These are phyloP conservation scores for Euphydryas editha DNA, from an alignment of 2,888 invertebrate genomes.

Conservation along the genomic window DNA sequence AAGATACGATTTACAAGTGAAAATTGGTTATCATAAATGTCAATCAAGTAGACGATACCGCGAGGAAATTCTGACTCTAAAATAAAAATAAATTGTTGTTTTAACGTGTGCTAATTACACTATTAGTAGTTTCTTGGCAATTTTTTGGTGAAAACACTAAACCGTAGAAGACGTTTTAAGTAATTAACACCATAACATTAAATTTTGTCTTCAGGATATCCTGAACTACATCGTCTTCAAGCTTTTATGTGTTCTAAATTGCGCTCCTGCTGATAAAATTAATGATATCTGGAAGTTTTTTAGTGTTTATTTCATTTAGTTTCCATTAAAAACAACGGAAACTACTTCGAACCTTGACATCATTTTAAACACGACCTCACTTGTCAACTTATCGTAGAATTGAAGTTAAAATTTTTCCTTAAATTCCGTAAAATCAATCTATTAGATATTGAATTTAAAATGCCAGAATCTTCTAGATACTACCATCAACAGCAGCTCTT, in stretches of 20 bases:
- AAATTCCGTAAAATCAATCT: no score
- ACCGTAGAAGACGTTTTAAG: not conserved
- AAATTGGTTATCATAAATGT: no score
- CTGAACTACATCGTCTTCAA: not conserved
- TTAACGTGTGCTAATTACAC: no score
- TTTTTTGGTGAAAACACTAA: not conserved
- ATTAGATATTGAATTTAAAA: no score
- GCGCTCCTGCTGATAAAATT: constrained; percentile 17
- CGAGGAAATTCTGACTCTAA: no score
- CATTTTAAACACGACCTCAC: not conserved
- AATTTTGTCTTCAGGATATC: not conserved
- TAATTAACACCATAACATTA: not conserved
- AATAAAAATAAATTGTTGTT: no score
- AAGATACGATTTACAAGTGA: no score
- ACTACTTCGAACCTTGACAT: constrained; percentile 11
- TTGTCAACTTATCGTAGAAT: not conserved
- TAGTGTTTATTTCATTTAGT: constrained; percentile 2
- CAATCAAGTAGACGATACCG: no score
- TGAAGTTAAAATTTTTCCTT: no score
- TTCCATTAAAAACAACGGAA: constrained; percentile 9
- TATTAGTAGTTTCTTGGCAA: not conserved
- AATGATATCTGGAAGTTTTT: constrained; percentile 21
- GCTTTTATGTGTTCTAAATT: not conserved
- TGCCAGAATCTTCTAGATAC: no score
- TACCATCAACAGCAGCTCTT: no score